Base-by-base conservation (phyloP, 2,797 vertebrate species). In the Pangasius macronema region DNA sequence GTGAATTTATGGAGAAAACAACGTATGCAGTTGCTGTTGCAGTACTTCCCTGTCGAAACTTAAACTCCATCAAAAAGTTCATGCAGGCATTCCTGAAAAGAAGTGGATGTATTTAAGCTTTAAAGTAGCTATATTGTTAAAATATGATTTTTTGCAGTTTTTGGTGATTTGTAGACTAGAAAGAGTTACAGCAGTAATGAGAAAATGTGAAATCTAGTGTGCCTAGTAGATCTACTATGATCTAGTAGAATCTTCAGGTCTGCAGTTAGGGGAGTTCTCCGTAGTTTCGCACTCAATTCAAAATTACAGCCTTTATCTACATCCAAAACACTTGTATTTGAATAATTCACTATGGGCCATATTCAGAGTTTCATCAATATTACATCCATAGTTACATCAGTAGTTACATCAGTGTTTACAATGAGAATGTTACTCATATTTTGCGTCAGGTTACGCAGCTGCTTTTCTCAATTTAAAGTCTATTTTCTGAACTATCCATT, bases 1-100 rank as follows among this genome's bases (percentile, higher is more conserved):
- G 84, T 67, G 22, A 73, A 85, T 85, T 87, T 83, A 85, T 67
- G 46, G 79, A 51, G 33, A 77, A 81, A 88, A 77, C 70, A 70
- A 85, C 68, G 24, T 59, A 39, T 67, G 33, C 20, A 14, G 59
- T 82, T 75, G 65, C 36, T 68, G 24, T 76, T 33, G 77, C 46
- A 85, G 24, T 67, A n/a, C 84, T 75, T 85, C 24, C 61, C 61
- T 83, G 61, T 83, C 81, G 51, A 83, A 82, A 83, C 46, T 33
- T 67, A 53, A 83, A 68, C 46, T 65, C 53, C 46, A 51, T 13
- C 5, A 5, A 0, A 83, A 36, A 51, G 68, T 68, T 30, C 46
- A 68, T 51, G 27, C 46, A 53, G 63, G 22, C 18, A 33, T 18
- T 51, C 27, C 8, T 51, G 27, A 33, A 83, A 82, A 49, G 39